Evolutionary conservation across 2,888 invertebrate species (phyloP).

Genomic region (Cephus nigrinus): DNA sequence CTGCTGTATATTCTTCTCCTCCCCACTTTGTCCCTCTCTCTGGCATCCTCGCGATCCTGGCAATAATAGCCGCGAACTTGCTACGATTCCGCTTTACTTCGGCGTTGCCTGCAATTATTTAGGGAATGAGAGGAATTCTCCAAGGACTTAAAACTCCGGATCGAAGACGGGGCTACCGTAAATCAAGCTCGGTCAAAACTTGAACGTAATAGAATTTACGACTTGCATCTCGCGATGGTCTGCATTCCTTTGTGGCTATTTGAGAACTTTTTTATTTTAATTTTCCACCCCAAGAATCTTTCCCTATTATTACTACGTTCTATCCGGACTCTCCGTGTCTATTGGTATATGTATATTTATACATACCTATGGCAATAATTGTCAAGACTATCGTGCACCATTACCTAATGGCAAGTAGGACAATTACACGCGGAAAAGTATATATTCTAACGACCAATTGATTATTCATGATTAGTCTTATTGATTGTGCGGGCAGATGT

Average conservation of each 20-base stretch:
- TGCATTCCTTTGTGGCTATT: background rate
- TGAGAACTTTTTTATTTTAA: background rate
- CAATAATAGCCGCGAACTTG: slow-evolving; percentile 51
- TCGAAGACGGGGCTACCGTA: background rate
- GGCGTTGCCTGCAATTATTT: slow-evolving; percentile 44
- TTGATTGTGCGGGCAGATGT: background rate
- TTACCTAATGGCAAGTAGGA: background rate
- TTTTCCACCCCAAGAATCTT: background rate
- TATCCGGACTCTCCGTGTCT: background rate
- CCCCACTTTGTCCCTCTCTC: background rate
- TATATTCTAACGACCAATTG: background rate
- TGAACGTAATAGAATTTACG: background rate
- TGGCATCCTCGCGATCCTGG: slow-evolving; percentile 45
- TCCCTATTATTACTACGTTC: background rate
- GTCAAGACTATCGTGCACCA: background rate
- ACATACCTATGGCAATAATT: background rate
- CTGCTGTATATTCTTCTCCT: background rate
- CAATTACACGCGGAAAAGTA: background rate
- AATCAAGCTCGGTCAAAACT: background rate
- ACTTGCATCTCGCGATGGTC: background rate
- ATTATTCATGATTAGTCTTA: background rate
- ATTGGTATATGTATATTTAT: background rate
- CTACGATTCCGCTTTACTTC: slow-evolving; percentile 40
- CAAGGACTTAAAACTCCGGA: background rate
- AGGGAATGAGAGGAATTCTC: slow-evolving; percentile 45